A percentile compares a stretch with the other conserved stretches of the same genome.
phyloP scores from a whole-genome alignment of 2,113 vertebrate genomes.

The Protobothrops flavoviridis region DNA sequence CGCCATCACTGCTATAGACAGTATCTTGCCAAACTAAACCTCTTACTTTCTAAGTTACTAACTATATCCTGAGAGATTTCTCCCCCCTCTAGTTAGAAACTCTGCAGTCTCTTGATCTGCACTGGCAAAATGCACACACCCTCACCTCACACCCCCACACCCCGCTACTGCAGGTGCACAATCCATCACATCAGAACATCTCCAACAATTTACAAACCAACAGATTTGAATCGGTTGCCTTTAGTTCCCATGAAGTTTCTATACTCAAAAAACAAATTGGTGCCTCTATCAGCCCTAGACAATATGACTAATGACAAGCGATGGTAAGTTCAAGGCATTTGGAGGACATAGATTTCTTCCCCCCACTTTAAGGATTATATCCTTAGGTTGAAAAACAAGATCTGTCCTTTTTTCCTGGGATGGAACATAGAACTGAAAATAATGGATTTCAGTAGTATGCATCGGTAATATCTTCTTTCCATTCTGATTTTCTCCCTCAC shows the following conservation, averaged over 20 bases:
- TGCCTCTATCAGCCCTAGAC: neutral
- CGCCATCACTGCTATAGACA: neutral
- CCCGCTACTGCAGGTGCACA: neutral
- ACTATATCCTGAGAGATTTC: neutral
- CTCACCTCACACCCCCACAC: neutral
- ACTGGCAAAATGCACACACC: neutral
- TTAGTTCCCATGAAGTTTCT: neutral
- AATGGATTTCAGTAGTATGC: constrained; percentile 49
- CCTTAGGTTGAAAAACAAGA: neutral
- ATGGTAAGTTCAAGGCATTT: neutral
- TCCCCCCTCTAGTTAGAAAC: neutral
- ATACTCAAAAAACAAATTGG: neutral
- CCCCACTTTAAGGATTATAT: neutral
- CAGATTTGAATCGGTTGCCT: neutral
- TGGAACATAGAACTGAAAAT: constrained; percentile 21
- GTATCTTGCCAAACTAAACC: neutral
- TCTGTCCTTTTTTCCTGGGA: constrained; percentile 8
- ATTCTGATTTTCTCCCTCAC: constrained; percentile 54
- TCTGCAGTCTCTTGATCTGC: neutral
- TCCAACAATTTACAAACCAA: neutral
- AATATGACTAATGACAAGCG: neutral
- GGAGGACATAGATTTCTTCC: neutral
- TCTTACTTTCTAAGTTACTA: neutral
- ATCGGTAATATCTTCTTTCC: constrained; percentile 50
- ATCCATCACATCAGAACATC: neutral